These are phyloP conservation scores for Arctopsyche grandis DNA, from an alignment of 1,140 invertebrate genomes.

Conservation along the genomic window DNA sequence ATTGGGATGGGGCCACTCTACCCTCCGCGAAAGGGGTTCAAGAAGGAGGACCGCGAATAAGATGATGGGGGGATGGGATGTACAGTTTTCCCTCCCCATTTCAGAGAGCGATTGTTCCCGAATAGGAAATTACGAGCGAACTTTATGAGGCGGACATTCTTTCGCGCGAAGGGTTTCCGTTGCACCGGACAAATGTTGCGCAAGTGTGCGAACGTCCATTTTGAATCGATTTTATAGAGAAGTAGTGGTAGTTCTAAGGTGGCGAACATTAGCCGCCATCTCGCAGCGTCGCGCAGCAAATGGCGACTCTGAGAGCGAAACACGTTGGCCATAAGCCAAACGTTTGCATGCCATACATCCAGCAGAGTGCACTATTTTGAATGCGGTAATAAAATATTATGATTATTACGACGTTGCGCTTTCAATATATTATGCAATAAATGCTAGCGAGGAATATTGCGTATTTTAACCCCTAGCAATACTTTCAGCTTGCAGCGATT, in stretches of 20 bases:
- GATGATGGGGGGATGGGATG: background rate
- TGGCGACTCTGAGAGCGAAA: constrained; percentile 21
- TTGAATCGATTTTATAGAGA: constrained; percentile 28
- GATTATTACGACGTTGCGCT: background rate
- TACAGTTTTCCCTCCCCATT: background rate
- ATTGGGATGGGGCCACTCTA: background rate
- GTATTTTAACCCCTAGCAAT: no score
- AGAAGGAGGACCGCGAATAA: background rate
- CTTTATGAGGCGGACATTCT: background rate
- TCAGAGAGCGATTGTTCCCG: background rate
- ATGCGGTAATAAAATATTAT: background rate
- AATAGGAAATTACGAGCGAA: background rate
- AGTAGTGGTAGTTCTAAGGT: background rate
- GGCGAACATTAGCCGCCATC: constrained; percentile 16
- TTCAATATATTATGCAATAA: no score
- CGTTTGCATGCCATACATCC: background rate
- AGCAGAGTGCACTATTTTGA: background rate
- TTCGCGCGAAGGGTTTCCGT: background rate
- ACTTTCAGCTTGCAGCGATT: background rate
- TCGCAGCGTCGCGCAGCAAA: no score
- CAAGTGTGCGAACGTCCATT: background rate
- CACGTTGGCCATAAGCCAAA: constrained; percentile 33
- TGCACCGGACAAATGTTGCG: constrained; percentile 1
- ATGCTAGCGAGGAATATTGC: no score
- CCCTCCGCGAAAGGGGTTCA: background rate